Percentiles rank a stretch among this genome's conserved stretches.
phyloP scores from a whole-genome alignment of 2,113 vertebrate genomes.

The Indri indri region DNA sequence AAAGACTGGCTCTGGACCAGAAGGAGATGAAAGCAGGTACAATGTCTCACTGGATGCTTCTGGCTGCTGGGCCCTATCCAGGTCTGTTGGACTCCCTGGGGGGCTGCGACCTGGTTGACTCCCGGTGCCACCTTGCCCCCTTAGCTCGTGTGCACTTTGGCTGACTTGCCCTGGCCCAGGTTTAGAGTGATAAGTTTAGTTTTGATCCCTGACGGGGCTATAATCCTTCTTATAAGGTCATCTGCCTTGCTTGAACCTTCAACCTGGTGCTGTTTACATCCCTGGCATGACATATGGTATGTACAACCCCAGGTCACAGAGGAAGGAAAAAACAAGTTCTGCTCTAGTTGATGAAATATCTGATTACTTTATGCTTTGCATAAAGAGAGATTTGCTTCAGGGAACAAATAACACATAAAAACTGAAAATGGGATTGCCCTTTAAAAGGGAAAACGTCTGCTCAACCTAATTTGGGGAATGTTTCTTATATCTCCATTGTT shows the following conservation, averaged over 20 bases:
- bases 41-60: background rate
- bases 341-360: background rate
- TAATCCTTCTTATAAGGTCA: background rate
- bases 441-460: background rate
- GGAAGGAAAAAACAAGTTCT: background rate
- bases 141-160: background rate
- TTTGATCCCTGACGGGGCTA: background rate
- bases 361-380: background rate
- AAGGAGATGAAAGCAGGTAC: background rate
- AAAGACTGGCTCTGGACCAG: background rate
- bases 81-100: background rate
- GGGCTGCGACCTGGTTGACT: background rate
- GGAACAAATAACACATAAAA: background rate
- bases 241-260: background rate
- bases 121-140: background rate
- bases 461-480: background rate
- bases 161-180: background rate
- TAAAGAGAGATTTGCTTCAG: conserved; percentile 9
- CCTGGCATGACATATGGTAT: background rate
- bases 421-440: background rate
- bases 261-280: background rate
- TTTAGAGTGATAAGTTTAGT: background rate
- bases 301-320: background rate
- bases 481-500: background rate
- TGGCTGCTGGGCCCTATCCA: rapidly evolving